These are phyloP conservation scores for Drosophila pseudotalamancana DNA, from an alignment of 2,888 invertebrate species.

Conservation along the genomic window DNA sequence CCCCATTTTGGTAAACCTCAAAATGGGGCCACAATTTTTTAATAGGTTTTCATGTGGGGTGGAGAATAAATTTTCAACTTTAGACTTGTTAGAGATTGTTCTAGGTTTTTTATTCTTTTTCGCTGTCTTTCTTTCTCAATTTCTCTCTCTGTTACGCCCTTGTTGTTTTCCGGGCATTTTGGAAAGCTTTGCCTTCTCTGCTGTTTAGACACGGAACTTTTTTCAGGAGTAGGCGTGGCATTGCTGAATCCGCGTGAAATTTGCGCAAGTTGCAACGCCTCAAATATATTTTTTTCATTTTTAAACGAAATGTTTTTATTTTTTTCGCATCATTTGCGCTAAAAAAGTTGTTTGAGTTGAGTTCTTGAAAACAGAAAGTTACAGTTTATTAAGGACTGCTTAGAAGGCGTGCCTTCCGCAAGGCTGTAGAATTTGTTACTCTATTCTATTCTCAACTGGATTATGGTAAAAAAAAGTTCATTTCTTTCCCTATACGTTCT, in stretches of 20 bases:
- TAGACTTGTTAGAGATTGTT: slow-evolving; percentile 24
- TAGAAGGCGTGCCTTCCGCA: not conserved
- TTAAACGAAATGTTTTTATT: slow-evolving; percentile 34
- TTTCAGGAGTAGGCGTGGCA: slow-evolving; percentile 10
- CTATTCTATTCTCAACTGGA: too few species aligned
- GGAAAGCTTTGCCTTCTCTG: slow-evolving; percentile 29
- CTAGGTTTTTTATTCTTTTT: not conserved
- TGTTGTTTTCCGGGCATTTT: not conserved
- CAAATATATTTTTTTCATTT: slow-evolving; percentile 7
- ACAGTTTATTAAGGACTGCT: slow-evolving; percentile 14
- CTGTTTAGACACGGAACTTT: slow-evolving; percentile 42
- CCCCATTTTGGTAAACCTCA: not conserved
- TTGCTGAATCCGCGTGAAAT: slow-evolving; percentile 25
- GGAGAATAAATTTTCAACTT: slow-evolving; percentile 21
- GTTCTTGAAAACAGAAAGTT: slow-evolving; percentile 10
- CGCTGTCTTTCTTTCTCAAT: not conserved
- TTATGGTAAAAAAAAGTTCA: too few species aligned
- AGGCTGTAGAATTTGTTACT: too few species aligned
- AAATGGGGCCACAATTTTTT: slow-evolving; percentile 18
- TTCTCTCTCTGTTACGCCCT: slow-evolving; percentile 4
- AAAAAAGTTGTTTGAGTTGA: slow-evolving; percentile 24
- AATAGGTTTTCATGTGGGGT: slow-evolving; percentile 25
- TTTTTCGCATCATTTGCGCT: slow-evolving; percentile 46
- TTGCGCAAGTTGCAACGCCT: slow-evolving; percentile 33
- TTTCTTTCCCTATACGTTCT: not conserved